Evolutionary conservation across 1,140 invertebrate species (phyloP).

Genomic region (Drosophila sproati): DNA sequence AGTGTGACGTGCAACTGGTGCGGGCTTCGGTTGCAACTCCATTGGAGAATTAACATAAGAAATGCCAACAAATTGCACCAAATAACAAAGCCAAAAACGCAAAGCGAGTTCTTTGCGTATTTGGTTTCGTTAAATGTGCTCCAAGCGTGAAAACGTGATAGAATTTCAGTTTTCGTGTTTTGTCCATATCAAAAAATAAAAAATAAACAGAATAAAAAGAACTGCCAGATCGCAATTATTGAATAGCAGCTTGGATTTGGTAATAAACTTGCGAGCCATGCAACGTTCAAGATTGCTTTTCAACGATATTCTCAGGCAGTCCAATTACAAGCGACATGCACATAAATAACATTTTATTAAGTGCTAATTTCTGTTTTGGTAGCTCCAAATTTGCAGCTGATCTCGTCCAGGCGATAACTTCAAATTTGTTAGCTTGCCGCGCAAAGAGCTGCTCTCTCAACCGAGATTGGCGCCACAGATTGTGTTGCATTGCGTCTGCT

Average conservation of each 20-base stretch:
- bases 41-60: conserved; percentile 63
- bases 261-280: conserved; percentile 45
- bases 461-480: conserved; percentile 62
- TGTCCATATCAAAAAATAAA: conserved; percentile 44
- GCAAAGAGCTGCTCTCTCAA: conserved; percentile 16
- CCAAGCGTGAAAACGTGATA: conserved; percentile 78
- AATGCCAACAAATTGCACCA: conserved; percentile 70
- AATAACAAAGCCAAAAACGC: conserved; percentile 67
- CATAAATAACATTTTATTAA: conserved; percentile 78
- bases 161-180: conserved; percentile 59
- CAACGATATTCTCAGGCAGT: conserved; percentile 30
- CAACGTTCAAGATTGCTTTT: conserved; percentile 10
- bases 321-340: conserved; percentile 72
- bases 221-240: conserved; percentile 57
- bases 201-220: too few species aligned
- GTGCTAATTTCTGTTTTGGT: conserved; percentile 76
- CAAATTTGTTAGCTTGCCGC: conserved; percentile 43
- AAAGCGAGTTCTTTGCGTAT: conserved; percentile 41
- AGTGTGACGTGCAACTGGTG: conserved; percentile 9
- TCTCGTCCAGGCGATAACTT: conserved; percentile 51
- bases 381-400: conserved; percentile 47
- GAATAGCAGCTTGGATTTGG: conserved; percentile 53
- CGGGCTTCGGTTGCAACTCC: conserved; percentile 18
- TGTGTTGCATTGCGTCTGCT: not conserved
- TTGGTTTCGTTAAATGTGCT: conserved; percentile 68